Evolutionary conservation across 37 sponge, comb jelly and placozoan species (phyloP).

Genomic region (Spongia lamella): DNA sequence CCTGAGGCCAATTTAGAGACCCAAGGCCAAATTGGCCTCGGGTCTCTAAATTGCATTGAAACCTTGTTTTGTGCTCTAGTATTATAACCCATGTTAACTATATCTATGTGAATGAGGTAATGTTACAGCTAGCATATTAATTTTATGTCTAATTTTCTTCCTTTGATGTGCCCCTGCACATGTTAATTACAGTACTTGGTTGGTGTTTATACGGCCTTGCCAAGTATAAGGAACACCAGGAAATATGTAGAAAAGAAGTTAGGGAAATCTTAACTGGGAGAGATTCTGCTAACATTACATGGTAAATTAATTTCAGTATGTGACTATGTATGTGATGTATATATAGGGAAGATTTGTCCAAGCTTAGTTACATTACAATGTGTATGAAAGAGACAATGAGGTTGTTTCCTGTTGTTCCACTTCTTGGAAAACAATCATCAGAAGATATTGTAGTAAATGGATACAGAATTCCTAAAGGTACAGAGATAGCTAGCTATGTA

Average conservation of each 20-base stretch:
- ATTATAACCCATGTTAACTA: too few relatives aligned
- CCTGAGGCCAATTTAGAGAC: too few relatives aligned
- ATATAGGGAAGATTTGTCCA: conserved; percentile 55
- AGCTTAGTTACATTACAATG: conserved; percentile 64
- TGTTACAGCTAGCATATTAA: too few relatives aligned
- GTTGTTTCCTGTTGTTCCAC: conserved; percentile 69
- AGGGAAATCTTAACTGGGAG: conserved; percentile 48
- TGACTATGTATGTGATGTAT: background rate
- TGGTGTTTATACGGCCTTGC: conserved; percentile 46
- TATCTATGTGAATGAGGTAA: too few relatives aligned
- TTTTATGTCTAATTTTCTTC: too few relatives aligned
- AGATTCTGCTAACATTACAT: conserved; percentile 29
- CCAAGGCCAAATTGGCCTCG: too few relatives aligned
- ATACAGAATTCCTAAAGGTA: conserved; percentile 58
- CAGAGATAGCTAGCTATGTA: too few relatives aligned
- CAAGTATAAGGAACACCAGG: conserved; percentile 72
- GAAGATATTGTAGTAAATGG: conserved; percentile 54
- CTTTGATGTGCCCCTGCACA: too few relatives aligned
- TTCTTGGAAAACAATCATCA: conserved; percentile 15
- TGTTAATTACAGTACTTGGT: conserved; percentile 8
- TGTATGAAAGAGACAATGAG: conserved; percentile 90
- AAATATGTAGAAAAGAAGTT: conserved; percentile 68
- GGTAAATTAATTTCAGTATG: background rate
- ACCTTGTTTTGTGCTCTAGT: too few relatives aligned
- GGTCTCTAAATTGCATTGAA: too few relatives aligned